Conservation (phyloP, 1,140 invertebrate species). For the Drosophila pseudoobscura region DNA sequence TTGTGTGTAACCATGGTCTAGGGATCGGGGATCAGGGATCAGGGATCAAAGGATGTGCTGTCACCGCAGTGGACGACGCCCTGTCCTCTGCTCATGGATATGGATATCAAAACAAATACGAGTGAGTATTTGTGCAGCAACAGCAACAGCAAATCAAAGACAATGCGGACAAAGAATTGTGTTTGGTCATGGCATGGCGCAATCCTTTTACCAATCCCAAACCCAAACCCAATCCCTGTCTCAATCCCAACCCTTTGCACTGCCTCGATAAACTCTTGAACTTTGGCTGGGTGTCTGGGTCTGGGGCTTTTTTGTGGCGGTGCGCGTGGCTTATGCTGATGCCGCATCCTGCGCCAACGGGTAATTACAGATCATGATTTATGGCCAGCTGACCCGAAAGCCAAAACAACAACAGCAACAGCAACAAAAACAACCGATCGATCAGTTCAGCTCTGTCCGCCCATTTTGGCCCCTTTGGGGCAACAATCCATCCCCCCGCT, state of each 20-base stretch:
- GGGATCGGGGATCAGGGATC: conserved; percentile 20
- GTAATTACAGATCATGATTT: conserved; percentile 82
- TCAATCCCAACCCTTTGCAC: not conserved
- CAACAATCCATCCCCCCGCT: conserved; percentile 28
- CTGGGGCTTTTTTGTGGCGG: conserved; percentile 19
- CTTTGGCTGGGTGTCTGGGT: conserved; percentile 5
- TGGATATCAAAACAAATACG: conserved; percentile 66
- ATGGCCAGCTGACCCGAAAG: conserved; percentile 59
- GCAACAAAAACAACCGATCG: conserved; percentile 71
- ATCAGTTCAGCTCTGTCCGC: conserved; percentile 81
- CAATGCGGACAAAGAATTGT: conserved; percentile 24
- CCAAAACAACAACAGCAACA: conserved; percentile 12
- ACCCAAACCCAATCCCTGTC: no score
- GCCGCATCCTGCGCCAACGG: conserved; percentile 79
- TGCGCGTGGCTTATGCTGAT: conserved; percentile 74
- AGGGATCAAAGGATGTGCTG: conserved; percentile 24
- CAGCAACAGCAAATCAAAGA: conserved; percentile 2
- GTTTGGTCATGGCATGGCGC: conserved; percentile 66
- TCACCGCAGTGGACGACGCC: conserved; percentile 5
- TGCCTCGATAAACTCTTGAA: conserved; percentile 70
- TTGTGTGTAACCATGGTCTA: conserved; percentile 28
- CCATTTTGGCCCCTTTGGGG: conserved; percentile 80
- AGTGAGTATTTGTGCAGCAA: conserved; percentile 10
- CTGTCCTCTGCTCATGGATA: conserved; percentile 14
- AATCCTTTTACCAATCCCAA: conserved; percentile 47